Evolutionary conservation across 2,113 vertebrate species (phyloP), one percentile per base, ranked within the genome.

Genomic region (Salvelinus sp.): DNA sequence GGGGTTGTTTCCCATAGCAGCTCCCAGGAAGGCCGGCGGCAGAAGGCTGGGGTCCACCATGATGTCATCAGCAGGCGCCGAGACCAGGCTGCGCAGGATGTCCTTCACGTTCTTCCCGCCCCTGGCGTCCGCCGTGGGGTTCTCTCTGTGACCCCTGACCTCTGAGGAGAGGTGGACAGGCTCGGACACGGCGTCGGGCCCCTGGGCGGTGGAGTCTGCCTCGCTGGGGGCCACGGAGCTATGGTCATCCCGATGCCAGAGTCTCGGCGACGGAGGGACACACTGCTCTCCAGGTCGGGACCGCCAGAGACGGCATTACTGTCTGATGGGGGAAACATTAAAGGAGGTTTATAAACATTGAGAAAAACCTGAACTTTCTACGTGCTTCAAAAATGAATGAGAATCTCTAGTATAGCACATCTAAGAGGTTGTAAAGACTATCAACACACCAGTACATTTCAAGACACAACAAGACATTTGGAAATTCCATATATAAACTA

Each of bases 61-160:
- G 74, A 95, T 70, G 50, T 95, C 96, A 70, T 96, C 96, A 48
- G 92, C 87, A 2, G 95, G 95, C 1, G 88, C 75, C 82, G 94
- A 97, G 60, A 99, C 97, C 22, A 99, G 91, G 88, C 97, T 98
- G 76, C 97, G 94, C 74, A 99, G 92, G 77, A 99, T 99, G 85
- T 99, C 98, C 86, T 97, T 98, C 44, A 98, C 96, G 50, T 96
- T 98, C 90, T 98, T 98, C 50, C 50, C 50, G 77, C 95, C 92
- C 83, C 92, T 93, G 54, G 85, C 75, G 22, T 93, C 92, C 16
- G 89, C 91, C 63, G 90, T 18, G 50, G 16, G 14, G 50, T 91
- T 85, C 30, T 82, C 84, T 1, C 84, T 83, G 62, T 82, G 71
- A 79, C 93, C 94, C 85, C 89, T 95, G 82, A 98, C 96, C 91